Evolutionary conservation across 2,113 vertebrate genomes (phyloP).

Genomic region (Passer domesticus): DNA sequence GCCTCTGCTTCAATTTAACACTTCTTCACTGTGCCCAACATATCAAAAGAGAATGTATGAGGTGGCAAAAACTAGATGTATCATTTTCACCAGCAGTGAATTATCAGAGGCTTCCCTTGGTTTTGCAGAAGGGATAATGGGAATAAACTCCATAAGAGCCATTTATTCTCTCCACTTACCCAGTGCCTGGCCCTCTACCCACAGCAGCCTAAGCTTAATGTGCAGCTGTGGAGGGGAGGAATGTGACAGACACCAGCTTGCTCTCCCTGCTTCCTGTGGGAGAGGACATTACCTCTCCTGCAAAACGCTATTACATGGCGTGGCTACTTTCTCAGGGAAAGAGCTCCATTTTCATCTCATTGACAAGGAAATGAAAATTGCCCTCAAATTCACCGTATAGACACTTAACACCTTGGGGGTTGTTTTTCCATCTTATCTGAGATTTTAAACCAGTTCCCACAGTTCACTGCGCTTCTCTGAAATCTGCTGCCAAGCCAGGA

Average conservation of each 20-base stretch:
- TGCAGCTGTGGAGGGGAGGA: background rate
- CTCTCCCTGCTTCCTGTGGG: background rate
- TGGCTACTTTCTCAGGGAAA: background rate
- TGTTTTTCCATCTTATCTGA: background rate
- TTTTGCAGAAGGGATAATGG: background rate
- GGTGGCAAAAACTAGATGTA: background rate
- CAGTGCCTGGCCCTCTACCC: background rate
- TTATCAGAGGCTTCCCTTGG: background rate
- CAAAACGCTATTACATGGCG: fast-evolving
- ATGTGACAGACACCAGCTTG: background rate
- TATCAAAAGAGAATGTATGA: background rate
- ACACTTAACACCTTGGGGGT: background rate
- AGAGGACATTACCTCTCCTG: background rate
- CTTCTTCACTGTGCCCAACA: background rate
- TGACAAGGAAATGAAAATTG: background rate
- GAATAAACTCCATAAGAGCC: background rate
- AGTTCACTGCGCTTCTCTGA: background rate
- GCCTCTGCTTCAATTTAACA: background rate
- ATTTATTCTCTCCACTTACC: background rate
- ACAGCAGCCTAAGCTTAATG: background rate
- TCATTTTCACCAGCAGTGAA: background rate
- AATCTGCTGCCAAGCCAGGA: background rate
- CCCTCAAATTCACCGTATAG: background rate
- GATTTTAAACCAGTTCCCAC: background rate
- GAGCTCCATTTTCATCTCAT: background rate